Percentiles rank a stretch among this genome's conserved stretches.
phyloP scores from a whole-genome alignment of 2,888 invertebrate genomes.

The Leptinotarsa rubiginosa region DNA sequence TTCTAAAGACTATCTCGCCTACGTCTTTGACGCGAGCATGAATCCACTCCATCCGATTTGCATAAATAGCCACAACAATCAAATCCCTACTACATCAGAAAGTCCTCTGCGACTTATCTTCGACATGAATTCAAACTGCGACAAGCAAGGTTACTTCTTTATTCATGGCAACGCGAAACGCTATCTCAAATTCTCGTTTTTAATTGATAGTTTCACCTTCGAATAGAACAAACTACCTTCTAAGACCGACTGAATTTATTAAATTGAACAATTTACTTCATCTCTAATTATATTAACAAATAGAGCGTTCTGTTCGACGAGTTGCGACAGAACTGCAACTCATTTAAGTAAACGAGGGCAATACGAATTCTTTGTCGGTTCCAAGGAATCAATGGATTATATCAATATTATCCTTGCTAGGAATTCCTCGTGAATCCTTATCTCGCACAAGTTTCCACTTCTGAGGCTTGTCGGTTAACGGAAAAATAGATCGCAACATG shows the following conservation, averaged over 20 bases:
- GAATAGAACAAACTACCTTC: constrained; percentile 27
- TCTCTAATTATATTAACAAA: constrained; percentile 24
- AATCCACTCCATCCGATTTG: background rate
- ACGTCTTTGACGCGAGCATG: background rate
- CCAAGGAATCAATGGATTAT: background rate
- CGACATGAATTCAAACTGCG: background rate
- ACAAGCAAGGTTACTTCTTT: constrained; percentile 12
- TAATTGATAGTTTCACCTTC: constrained; percentile 27
- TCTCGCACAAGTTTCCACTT: no score
- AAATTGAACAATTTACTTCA: constrained; percentile 28
- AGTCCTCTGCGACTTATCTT: constrained; percentile 1
- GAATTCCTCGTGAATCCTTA: background rate
- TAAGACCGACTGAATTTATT: constrained; percentile 24
- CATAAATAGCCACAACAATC: constrained; percentile 1
- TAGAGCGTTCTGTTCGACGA: constrained; percentile 29
- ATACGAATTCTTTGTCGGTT: background rate
- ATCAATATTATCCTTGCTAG: background rate
- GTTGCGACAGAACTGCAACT: constrained; percentile 23
- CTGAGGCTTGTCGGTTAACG: no score
- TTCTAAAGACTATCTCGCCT: background rate
- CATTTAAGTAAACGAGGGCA: constrained; percentile 7
- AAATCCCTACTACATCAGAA: constrained; percentile 10
- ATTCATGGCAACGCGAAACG: background rate
- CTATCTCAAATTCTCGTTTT: constrained; percentile 20
- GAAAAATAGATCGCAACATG: no score